Base-by-base conservation (phyloP, 2,797 vertebrate species). In the Spinus pinus region DNA sequence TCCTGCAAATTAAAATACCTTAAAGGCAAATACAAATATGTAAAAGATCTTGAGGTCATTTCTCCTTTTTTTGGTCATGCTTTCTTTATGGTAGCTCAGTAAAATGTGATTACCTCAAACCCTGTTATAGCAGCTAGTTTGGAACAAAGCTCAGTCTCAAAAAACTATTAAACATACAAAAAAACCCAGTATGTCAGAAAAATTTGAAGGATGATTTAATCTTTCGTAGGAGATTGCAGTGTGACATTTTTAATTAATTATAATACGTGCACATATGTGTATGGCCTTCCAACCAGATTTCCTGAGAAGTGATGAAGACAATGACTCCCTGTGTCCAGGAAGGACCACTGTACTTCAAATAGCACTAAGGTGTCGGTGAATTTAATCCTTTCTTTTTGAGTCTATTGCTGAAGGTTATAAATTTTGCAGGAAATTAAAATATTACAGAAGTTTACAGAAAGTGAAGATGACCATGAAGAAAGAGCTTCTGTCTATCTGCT, bases 1-100 rank as follows among this genome's bases (percentile, higher is more conserved):
- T 77, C 5, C 56, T 53, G 53, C 7, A 94, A 88, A 73, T 79
- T 86, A 81, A 88, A 90, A 91, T 86, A 16, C 8, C n/a, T 82
- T 77, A 50, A 74, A 80, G 42, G 11, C 23, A 90, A 84, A 73
- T 46, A 53, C 4, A 61, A 72, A 58, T 66, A 72, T 21, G 16
- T 72, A 44, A 78, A 75, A 50, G 9, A n/a, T 70, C 44, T 51
- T 80, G 30, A 46, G 3, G 6, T 78, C 3, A 53, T 92, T 84
- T 74, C 72, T 81, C 12, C 50, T 92, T 65, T 65, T 62, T 62
- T 66, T 27, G 41, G 23, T 84, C 33, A 39, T 49, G 7, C 4
- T 91, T 88, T 74, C 23, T 50, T 71, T 82, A 70, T 42, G 30
- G 31, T 81, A 79, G 6, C 42, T 79, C 39, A 42, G 28, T 88